These are phyloP conservation scores for Ptilorrhoa leucosticta DNA, from an alignment of 2,113 vertebrate genomes.

Conservation along the genomic window DNA sequence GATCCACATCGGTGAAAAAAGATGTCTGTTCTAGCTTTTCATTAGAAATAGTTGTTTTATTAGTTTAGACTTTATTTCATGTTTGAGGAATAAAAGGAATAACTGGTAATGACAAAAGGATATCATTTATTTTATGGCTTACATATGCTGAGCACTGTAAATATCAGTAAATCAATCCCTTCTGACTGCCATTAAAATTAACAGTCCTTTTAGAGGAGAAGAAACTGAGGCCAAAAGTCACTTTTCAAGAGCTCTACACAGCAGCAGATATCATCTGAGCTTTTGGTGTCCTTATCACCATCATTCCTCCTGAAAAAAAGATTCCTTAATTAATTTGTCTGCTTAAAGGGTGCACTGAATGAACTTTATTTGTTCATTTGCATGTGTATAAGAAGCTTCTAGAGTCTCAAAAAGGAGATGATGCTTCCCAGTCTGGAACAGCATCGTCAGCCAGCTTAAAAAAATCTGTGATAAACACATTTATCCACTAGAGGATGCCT, in stretches of 20 bases:
- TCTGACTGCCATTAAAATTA: neutral
- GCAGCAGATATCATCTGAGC: neutral
- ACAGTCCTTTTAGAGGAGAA: neutral
- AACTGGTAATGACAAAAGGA: neutral
- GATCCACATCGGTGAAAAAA: neutral
- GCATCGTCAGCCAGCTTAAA: neutral
- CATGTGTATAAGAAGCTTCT: neutral
- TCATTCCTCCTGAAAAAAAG: neutral
- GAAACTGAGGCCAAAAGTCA: neutral
- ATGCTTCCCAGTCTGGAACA: neutral
- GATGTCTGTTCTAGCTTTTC: rapidly evolving
- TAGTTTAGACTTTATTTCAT: neutral
- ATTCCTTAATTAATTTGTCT: neutral
- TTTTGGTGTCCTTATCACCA: rapidly evolving
- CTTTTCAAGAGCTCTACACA: neutral
- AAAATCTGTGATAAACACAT: neutral
- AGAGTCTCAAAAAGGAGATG: neutral
- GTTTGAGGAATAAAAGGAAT: neutral
- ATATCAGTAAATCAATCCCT: neutral
- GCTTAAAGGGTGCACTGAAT: neutral
- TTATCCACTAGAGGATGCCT: neutral
- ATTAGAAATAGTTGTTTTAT: neutral
- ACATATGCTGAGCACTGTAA: neutral
- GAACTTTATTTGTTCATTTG: neutral
- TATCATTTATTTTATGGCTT: neutral